Percentiles rank a stretch among this genome's conserved stretches.
These are phyloP conservation scores for Podarcis cretensis DNA, from an alignment of 2,113 vertebrate genomes.

Conservation along the genomic window DNA sequence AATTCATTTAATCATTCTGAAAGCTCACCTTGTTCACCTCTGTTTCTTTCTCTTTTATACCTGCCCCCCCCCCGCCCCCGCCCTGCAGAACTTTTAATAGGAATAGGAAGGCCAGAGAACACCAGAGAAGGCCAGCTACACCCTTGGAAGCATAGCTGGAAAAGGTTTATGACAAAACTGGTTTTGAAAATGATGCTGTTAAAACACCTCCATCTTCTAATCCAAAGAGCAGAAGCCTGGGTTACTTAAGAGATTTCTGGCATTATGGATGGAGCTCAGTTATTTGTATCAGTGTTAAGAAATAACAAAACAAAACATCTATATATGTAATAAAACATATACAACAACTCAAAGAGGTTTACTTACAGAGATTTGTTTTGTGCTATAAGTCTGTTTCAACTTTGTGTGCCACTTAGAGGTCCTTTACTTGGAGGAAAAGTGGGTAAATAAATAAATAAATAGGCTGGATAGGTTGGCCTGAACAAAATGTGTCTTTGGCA, in stretches of 20 bases:
- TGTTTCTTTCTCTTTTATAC: neutral
- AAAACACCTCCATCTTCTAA: neutral
- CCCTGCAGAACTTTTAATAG: slow-evolving; percentile 29
- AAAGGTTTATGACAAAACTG: no score
- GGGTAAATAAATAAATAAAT: no score
- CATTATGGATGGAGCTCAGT: neutral
- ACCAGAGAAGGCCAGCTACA: slow-evolving; percentile 4
- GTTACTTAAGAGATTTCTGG: neutral
- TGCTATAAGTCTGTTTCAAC: no score
- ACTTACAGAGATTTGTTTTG: no score
- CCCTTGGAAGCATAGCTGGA: neutral
- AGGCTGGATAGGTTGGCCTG: no score
- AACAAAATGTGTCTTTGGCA: no score
- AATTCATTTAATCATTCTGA: slow-evolving; percentile 74
- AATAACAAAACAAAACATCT: neutral
- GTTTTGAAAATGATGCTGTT: neutral
- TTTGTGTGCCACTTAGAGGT: no score
- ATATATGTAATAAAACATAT: no score
- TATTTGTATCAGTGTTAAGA: neutral
- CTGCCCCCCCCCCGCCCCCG: neutral
- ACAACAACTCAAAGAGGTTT: no score
- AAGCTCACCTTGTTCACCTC: slow-evolving; percentile 63
- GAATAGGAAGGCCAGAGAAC: slow-evolving; percentile 41
- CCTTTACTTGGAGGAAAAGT: no score
- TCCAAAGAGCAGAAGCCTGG: neutral